Evolutionary conservation across 2,888 invertebrate genomes (phyloP).

Genomic region (Merodon equestris): DNA sequence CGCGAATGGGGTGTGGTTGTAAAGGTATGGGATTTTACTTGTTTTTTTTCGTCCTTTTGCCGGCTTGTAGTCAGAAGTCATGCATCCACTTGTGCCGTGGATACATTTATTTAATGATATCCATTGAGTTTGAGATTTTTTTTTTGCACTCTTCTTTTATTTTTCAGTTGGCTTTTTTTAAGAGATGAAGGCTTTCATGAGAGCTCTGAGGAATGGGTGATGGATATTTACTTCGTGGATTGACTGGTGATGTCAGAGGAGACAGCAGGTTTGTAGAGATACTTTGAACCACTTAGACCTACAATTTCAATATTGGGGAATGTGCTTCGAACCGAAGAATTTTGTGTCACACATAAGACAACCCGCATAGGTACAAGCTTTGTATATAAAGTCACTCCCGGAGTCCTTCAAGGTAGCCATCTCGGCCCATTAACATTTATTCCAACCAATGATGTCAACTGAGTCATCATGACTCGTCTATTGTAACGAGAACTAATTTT

Average conservation of each 20-base stretch:
- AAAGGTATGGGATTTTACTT: conserved; percentile 17
- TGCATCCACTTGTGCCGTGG: conserved; percentile 46
- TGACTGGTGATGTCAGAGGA: neutral
- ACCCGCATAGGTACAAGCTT: too few relatives aligned
- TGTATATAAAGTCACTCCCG: too few relatives aligned
- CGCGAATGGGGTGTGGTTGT: conserved; percentile 41
- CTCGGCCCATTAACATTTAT: too few relatives aligned
- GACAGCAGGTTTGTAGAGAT: too few relatives aligned
- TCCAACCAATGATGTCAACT: too few relatives aligned
- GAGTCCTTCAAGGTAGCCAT: too few relatives aligned
- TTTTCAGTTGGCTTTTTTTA: neutral
- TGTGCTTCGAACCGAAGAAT: too few relatives aligned
- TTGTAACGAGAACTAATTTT: too few relatives aligned
- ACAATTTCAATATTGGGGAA: too few relatives aligned
- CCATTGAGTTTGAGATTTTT: conserved; percentile 53
- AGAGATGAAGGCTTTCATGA: conserved; percentile 2
- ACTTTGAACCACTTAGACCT: too few relatives aligned
- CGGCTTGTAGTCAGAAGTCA: conserved; percentile 28
- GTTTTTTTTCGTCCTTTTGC: neutral
- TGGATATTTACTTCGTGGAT: conserved; percentile 20
- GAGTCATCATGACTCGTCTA: too few relatives aligned
- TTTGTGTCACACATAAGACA: too few relatives aligned
- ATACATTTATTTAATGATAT: conserved; percentile 66
- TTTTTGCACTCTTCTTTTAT: neutral
- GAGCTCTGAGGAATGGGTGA: neutral